Evolutionary conservation across 2,888 invertebrate genomes (phyloP).

Genomic region (Parnassius apollo): DNA sequence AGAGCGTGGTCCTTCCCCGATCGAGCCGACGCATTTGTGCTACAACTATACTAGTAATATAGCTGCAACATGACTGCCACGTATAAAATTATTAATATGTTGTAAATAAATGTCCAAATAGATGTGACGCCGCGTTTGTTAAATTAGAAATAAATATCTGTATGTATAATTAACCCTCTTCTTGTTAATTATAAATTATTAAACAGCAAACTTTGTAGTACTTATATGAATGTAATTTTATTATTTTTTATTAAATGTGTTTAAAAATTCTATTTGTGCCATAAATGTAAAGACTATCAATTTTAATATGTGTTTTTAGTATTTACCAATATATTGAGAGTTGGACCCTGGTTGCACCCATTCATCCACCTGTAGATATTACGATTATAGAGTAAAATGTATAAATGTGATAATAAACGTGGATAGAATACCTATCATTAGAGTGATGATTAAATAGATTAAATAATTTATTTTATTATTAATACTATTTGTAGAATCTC

Average conservation of each 20-base stretch:
- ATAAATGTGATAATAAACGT: conserved; percentile 57
- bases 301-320: conserved; percentile 16
- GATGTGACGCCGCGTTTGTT: no score
- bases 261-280: conserved; percentile 16
- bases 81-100: no score
- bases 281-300: conserved; percentile 27
- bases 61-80: no score
- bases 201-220: conserved; percentile 10
- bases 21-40: no score
- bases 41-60: no score
- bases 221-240: neutral
- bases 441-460: conserved; percentile 25
- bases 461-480: conserved; percentile 36
- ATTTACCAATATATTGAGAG: conserved; percentile 23
- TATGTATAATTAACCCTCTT: neutral
- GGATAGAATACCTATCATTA: conserved; percentile 29
- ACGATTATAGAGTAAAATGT: conserved; percentile 47
- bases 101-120: no score
- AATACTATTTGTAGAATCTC: conserved; percentile 34
- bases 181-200: neutral
- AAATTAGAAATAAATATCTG: no score
- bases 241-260: neutral
- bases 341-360: conserved; percentile 23
- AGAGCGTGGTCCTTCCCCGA: no score
- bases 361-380: conserved; percentile 32